Conservation (phyloP, 2,797 vertebrate genomes). For the Cirrhinus molitorella region DNA sequence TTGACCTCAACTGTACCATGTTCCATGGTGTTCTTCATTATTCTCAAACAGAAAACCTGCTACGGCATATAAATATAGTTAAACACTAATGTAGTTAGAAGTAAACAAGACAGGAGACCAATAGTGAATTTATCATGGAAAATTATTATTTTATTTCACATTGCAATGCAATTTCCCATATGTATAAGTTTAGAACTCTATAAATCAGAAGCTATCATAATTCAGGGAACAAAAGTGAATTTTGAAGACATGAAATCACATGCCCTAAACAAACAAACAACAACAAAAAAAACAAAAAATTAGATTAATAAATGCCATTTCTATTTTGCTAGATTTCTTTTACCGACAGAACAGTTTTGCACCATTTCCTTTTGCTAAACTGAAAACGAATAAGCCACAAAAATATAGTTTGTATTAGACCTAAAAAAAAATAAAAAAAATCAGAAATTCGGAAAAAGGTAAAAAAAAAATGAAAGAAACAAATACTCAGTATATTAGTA, state of each 20-base stretch:
- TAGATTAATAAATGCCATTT: constrained; percentile 52
- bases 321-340: constrained; percentile 34
- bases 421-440: constrained; percentile 41
- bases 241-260: constrained; percentile 63
- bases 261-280: constrained; percentile 65
- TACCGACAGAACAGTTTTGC: not conserved
- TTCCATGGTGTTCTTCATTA: too few relatives aligned
- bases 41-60: too few relatives aligned
- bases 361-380: not conserved
- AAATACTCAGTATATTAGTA: constrained; percentile 40
- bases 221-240: constrained; percentile 68
- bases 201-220: constrained; percentile 59
- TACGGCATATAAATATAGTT: not conserved
- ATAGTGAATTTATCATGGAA: constrained; percentile 68
- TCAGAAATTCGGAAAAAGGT: constrained; percentile 15
- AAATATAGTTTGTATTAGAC: not conserved
- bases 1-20: too few relatives aligned
- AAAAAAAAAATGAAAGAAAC: constrained; percentile 20
- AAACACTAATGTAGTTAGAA: not conserved
- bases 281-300: constrained; percentile 48
- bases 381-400: not conserved
- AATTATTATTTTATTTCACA: constrained; percentile 84
- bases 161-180: constrained; percentile 70
- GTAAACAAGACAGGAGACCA: constrained; percentile 5
- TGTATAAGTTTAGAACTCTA: constrained; percentile 64